These are phyloP conservation scores for Nebria brevicollis DNA, from an alignment of 2,888 invertebrate genomes.

Conservation along the genomic window DNA sequence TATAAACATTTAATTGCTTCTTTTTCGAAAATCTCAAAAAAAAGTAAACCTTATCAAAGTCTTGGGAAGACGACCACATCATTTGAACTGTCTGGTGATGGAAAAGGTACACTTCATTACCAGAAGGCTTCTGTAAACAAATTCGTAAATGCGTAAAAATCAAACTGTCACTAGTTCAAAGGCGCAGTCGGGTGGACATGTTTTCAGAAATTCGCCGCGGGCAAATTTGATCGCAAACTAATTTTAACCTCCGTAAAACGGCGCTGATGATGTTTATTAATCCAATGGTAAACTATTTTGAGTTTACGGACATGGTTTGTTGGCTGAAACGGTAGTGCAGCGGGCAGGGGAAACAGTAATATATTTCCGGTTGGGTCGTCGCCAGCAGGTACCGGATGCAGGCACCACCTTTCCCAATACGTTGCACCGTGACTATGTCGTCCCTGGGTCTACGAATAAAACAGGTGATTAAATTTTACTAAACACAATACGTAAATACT, in stretches of 20 bases:
- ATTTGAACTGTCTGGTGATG: too few relatives aligned
- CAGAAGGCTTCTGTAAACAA: neutral
- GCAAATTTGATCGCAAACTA: neutral
- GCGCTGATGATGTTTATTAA: neutral
- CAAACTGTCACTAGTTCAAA: neutral
- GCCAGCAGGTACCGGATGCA: constrained; percentile 34
- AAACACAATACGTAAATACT: neutral
- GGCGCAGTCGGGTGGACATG: neutral
- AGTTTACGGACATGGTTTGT: neutral
- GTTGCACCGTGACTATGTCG: neutral
- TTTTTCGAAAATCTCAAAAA: too few relatives aligned
- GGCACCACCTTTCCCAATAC: constrained; percentile 31
- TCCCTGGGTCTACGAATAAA: neutral
- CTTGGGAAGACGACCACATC: too few relatives aligned
- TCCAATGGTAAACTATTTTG: neutral
- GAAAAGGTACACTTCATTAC: too few relatives aligned
- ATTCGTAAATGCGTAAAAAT: neutral
- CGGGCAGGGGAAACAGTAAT: constrained; percentile 10
- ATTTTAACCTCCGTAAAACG: neutral
- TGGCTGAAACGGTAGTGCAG: neutral
- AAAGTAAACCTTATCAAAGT: too few relatives aligned
- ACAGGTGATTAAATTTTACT: constrained; percentile 5
- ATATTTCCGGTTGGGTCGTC: constrained; percentile 29
- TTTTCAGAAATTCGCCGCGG: neutral
- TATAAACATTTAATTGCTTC: too few relatives aligned